Conservation (phyloP, 1,140 invertebrate species). For the Nasonia giraulti region DNA sequence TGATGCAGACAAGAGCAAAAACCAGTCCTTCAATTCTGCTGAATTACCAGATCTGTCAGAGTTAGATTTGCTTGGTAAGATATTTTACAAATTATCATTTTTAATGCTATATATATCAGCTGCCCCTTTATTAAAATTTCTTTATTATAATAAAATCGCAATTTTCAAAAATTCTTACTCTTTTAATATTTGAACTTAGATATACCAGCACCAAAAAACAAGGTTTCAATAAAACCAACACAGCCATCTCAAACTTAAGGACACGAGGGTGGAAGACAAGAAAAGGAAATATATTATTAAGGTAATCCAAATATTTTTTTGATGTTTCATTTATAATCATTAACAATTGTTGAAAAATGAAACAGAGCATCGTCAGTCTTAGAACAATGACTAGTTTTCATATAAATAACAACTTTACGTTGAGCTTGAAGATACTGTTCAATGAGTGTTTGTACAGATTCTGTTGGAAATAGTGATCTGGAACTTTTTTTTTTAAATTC, state of each 20-base stretch:
- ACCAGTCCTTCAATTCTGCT: slow-evolving; percentile 47
- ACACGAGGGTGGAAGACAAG: neutral
- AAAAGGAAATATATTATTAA: slow-evolving; percentile 11
- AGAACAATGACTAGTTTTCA: slow-evolving; percentile 47
- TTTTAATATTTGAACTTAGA: slow-evolving; percentile 38
- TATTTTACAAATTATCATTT: neutral
- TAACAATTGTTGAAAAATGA: slow-evolving; percentile 23
- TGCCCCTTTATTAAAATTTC: slow-evolving; percentile 1
- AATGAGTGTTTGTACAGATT: neutral
- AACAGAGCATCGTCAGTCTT: slow-evolving; percentile 44
- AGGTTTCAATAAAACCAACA: neutral
- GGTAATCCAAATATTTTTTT: slow-evolving; percentile 28
- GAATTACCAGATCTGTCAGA: slow-evolving; percentile 56
- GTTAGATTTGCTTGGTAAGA: slow-evolving; percentile 57
- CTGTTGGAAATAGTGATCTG: neutral
- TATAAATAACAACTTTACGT: neutral
- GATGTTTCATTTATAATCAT: neutral
- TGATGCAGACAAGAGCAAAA: slow-evolving; percentile 27
- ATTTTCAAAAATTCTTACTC: neutral
- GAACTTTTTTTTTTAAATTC: neutral
- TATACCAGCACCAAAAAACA: slow-evolving; percentile 46
- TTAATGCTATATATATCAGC: neutral
- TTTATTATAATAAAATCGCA: slow-evolving; percentile 3
- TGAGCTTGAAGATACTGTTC: neutral
- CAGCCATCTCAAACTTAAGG: neutral